Percentiles rank a stretch among this genome's conserved stretches.
Conservation (phyloP, 1,140 invertebrate genomes). For the Stenopsyche tienmushanensis region DNA sequence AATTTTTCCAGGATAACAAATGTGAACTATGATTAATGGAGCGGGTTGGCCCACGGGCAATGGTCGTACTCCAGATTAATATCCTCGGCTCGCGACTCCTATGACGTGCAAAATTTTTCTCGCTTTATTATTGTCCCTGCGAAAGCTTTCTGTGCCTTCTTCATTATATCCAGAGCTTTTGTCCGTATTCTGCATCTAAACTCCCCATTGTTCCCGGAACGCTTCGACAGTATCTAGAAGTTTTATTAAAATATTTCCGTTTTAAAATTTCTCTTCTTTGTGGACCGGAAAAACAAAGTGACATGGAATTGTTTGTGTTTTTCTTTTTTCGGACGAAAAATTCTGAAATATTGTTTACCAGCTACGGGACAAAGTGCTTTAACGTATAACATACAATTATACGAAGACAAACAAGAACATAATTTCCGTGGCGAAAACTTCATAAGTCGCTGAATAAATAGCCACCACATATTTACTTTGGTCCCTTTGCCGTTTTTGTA, state of each 20-base stretch:
- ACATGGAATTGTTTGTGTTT: no score
- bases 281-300: not conserved
- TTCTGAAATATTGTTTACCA: no score
- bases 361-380: no score
- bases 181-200: constrained; percentile 9
- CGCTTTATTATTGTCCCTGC: constrained; percentile 2
- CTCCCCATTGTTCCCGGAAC: constrained; percentile 12
- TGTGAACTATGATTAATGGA: constrained; percentile 9
- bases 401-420: no score
- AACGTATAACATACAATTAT: no score
- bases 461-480: no score
- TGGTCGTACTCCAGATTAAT: not conserved
- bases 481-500: no score
- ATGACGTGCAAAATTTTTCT: constrained; percentile 1
- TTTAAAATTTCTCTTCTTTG: not conserved
- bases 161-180: constrained; percentile 9
- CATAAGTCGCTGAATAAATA: no score
- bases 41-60: not conserved
- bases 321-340: no score
- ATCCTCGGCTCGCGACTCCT: not conserved
- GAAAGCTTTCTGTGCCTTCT: constrained; percentile 14
- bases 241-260: constrained; percentile 1
- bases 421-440: no score
- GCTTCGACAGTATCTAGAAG: constrained; percentile 16
- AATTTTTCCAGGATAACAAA: not conserved